phyloP scores from a whole-genome alignment of 2,113 vertebrate species.

The Pleuronectes platessa region DNA sequence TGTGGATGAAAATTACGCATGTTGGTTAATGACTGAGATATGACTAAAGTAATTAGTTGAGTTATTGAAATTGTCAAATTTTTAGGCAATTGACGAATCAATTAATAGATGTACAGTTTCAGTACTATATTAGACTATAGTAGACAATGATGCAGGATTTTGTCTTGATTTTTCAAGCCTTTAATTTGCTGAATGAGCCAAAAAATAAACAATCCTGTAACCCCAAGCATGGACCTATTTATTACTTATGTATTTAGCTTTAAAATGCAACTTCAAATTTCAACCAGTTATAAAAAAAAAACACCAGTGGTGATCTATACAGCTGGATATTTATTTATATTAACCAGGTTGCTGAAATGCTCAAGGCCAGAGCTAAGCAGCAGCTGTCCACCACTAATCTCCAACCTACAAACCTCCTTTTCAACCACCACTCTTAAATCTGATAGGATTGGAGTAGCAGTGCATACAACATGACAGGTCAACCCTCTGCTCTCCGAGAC shows the following conservation, averaged over 20 bases:
- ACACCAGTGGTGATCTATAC: slow-evolving; percentile 18
- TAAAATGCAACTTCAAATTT: neutral
- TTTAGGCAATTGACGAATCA: too few relatives aligned
- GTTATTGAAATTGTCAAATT: too few relatives aligned
- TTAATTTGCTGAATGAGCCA: neutral
- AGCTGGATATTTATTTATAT: slow-evolving; percentile 45
- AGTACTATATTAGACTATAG: too few relatives aligned
- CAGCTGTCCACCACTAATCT: slow-evolving; percentile 76
- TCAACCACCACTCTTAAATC: slow-evolving; percentile 52
- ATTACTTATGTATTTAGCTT: neutral
- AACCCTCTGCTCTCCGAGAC: neutral
- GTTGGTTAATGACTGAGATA: too few relatives aligned
- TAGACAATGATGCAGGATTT: too few relatives aligned
- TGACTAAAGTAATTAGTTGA: too few relatives aligned
- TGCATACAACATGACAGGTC: slow-evolving; percentile 23
- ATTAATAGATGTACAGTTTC: too few relatives aligned
- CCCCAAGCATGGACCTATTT: neutral
- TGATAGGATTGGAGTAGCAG: slow-evolving; percentile 23
- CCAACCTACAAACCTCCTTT: slow-evolving; percentile 78
- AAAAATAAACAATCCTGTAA: neutral
- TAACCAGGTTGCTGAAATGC: slow-evolving; percentile 58
- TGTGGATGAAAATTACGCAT: too few relatives aligned
- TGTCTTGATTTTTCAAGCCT: neutral
- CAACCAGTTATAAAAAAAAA: neutral
- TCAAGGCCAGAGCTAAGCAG: slow-evolving; percentile 58